Conservation (phyloP, 2,888 invertebrate genomes). For the Drosophila meridionalis region DNA sequence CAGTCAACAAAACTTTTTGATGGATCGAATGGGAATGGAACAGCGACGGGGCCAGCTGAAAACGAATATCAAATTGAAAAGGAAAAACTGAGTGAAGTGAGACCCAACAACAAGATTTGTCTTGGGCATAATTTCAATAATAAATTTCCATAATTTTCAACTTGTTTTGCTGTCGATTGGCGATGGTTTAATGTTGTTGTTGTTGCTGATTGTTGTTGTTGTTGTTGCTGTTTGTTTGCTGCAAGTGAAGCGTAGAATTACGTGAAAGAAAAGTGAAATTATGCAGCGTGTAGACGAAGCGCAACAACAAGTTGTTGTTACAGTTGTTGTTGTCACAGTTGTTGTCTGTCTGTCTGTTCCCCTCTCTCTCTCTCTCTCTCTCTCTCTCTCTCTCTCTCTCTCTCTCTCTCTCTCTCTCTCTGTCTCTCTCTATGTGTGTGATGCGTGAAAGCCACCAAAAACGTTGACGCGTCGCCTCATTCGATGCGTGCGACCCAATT, state of each 20-base stretch:
- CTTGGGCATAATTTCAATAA: conserved; percentile 66
- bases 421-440: neutral
- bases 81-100: conserved; percentile 2
- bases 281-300: conserved; percentile 60
- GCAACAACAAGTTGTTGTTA: conserved; percentile 41
- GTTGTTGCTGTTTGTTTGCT: conserved; percentile 21
- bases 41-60: neutral
- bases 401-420: neutral
- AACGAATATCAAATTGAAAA: neutral
- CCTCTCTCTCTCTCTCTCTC: neutral
- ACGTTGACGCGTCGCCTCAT: conserved; percentile 41
- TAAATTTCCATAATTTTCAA: conserved; percentile 72
- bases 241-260: conserved; percentile 80
- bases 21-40: conserved; percentile 19
- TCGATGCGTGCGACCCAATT: conserved; percentile 79
- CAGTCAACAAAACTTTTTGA: conserved; percentile 18
- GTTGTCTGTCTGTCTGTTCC: neutral
- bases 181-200: conserved; percentile 9
- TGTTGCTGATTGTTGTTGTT: conserved; percentile 20
- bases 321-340: conserved; percentile 19
- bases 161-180: conserved; percentile 47
- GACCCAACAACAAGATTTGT: conserved; percentile 18
- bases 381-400: neutral
- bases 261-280: conserved; percentile 80
- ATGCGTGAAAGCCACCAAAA: conserved; percentile 71